Evolutionary conservation across 2,888 invertebrate genomes (phyloP).

Genomic region (Zygothrica quintamaculata): DNA sequence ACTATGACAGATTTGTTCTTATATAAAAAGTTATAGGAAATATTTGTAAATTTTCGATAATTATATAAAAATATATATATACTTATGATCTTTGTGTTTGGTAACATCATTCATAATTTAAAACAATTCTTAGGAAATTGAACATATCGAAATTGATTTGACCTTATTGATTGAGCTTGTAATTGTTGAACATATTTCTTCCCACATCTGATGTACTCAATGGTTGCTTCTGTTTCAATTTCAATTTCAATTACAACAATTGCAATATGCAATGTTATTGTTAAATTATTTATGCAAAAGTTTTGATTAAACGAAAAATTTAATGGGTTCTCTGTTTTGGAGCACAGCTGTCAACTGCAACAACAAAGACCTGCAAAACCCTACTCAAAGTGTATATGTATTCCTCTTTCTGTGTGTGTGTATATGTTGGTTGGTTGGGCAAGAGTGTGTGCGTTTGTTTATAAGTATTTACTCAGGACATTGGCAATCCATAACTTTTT

Average conservation of each 20-base stretch:
- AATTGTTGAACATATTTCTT: slow-evolving; percentile 27
- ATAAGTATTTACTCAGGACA: slow-evolving; percentile 52
- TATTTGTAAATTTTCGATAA: too few species aligned
- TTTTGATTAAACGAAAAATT: slow-evolving; percentile 42
- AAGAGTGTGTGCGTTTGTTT: background rate
- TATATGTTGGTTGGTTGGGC: too few species aligned
- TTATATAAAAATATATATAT: too few species aligned
- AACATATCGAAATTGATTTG: slow-evolving; percentile 69
- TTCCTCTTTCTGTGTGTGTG: too few species aligned
- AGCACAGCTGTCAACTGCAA: slow-evolving; percentile 62
- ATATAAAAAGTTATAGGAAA: too few species aligned
- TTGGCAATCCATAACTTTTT: slow-evolving; percentile 74
- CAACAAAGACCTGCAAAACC: slow-evolving; percentile 42
- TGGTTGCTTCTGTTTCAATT: slow-evolving; percentile 10
- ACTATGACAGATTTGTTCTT: too few species aligned
- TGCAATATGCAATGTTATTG: slow-evolving; percentile 26
- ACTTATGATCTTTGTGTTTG: slow-evolving; percentile 27
- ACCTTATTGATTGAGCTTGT: slow-evolving; percentile 71
- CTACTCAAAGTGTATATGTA: slow-evolving; percentile 65
- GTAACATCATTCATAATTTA: slow-evolving; percentile 63
- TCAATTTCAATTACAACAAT: slow-evolving; percentile 53
- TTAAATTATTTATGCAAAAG: slow-evolving; percentile 44
- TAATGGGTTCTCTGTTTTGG: slow-evolving; percentile 19
- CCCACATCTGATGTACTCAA: slow-evolving; percentile 21
- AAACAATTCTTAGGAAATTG: slow-evolving; percentile 54